Evolutionary conservation across 2,888 invertebrate genomes (phyloP), one percentile per base, ranked within the genome.

Genomic region (Meteorus cinctellus): DNA sequence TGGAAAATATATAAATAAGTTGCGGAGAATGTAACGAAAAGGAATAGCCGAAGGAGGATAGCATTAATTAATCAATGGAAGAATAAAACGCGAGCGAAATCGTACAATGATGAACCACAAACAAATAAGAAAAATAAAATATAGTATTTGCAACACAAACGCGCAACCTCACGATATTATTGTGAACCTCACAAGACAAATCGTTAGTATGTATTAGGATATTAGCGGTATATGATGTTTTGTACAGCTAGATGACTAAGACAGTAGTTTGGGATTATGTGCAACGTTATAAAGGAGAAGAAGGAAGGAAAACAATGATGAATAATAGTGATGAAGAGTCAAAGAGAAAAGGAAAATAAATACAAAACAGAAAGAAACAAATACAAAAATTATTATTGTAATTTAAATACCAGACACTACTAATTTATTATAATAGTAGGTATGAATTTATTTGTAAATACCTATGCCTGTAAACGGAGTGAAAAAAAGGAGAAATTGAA

Each of bases 181-280:
- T 85, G 84, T 55, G 55, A 55, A 86, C 86, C 85, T 87, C 85
- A 87, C 85, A 84, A 84, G 86, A 88, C 86, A 88, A 88, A 88
- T 86, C 87, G 87, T 82, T 88, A 87, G 87, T 75, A 63, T 55
- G 19, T 55, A 85, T 82, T 88, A 87, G 86, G 82, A 80, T 83
- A 79, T 78, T 82, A 84, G 82, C 81, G 80, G 85, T 86, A 88
- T 86, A 88, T 88, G 87, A 88, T 88, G 88, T 88, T 88, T 88
- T 88, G 88, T 88, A 88, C 88, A 88, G 88, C 86, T 88, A 88
- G 88, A 84, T 86, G 82, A 88, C 85, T 88, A 88, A 88, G 88
- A 88, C 88, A 88, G 88, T 88, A 87, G 81, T 88, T 55, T 55
- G 55, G 88, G 88, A 88, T 88, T 88, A 88, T 82, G 88, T 88